A percentile compares a stretch with the other conserved stretches of the same genome.
These are phyloP conservation scores for Lissonota sp. DNA, from an alignment of 2,888 invertebrate species.

Conservation along the genomic window DNA sequence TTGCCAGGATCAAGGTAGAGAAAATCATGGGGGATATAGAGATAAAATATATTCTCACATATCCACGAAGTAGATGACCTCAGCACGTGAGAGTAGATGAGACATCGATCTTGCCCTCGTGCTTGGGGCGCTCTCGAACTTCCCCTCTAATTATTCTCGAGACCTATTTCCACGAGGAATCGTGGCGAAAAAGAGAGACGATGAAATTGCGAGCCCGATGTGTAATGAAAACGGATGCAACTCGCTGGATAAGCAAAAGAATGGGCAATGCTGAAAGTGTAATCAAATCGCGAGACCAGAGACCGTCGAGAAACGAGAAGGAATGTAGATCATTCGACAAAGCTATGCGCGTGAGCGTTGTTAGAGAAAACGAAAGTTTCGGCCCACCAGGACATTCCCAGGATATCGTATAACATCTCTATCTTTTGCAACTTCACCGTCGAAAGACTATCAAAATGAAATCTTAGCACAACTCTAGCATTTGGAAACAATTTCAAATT, in stretches of 20 bases:
- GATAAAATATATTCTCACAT: conserved; percentile 51
- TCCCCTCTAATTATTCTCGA: conserved; percentile 61
- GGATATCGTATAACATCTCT: neutral
- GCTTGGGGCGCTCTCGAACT: conserved; percentile 57
- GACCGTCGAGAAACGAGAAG: conserved; percentile 29
- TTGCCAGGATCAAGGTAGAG: conserved; percentile 5
- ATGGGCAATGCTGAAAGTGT: conserved; percentile 13
- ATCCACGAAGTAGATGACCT: conserved; percentile 58
- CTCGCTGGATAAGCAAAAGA: neutral
- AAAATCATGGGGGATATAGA: neutral
- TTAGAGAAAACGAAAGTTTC: conserved; percentile 63
- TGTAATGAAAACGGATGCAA: no score
- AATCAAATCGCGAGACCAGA: neutral
- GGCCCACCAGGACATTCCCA: conserved; percentile 41
- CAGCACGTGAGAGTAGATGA: conserved; percentile 52
- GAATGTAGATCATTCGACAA: conserved; percentile 56
- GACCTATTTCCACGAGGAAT: conserved; percentile 15
- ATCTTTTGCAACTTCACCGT: no score
- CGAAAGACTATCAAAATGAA: no score
- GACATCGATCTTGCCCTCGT: conserved; percentile 64
- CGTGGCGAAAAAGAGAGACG: neutral
- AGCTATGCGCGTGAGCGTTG: conserved; percentile 49
- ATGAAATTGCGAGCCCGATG: neutral
- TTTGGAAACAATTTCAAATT: no score
- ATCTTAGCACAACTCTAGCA: no score